These are phyloP conservation scores for Antennarius maculatus DNA, from an alignment of 2,797 vertebrate genomes.

Conservation along the genomic window DNA sequence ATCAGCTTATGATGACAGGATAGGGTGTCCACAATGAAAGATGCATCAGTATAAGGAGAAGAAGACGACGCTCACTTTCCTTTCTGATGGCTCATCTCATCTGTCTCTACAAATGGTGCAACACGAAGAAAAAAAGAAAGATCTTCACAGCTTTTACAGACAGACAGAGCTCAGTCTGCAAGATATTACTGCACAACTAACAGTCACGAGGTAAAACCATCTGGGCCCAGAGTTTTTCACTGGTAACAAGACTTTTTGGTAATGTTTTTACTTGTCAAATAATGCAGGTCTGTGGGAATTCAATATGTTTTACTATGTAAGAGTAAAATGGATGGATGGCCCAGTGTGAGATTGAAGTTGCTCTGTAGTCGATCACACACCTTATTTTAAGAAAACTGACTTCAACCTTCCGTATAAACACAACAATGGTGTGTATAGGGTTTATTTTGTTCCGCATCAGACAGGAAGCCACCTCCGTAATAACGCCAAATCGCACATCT, in stretches of 20 bases:
- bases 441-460: no score
- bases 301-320: not conserved
- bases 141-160: not conserved
- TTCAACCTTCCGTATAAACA: no score
- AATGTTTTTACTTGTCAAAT: not conserved
- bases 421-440: no score
- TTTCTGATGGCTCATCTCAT: constrained; percentile 44
- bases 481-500: no score
- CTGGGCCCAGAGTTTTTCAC: constrained; percentile 19
- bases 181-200: not conserved
- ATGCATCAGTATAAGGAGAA: constrained; percentile 59
- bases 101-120: constrained; percentile 32
- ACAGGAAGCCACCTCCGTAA: no score
- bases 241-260: not conserved
- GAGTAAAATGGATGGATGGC: no score
- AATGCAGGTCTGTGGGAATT: not conserved
- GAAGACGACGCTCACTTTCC: constrained; percentile 57
- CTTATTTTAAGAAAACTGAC: no score
- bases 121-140: constrained; percentile 1
- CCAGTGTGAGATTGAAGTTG: not conserved
- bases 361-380: not conserved
- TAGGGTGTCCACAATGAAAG: constrained; percentile 72
- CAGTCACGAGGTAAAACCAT: constrained; percentile 25
- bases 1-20: constrained; percentile 71
- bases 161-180: no score